Base-by-base conservation (phyloP, 2,888 invertebrate genomes). In the Ornithoptera priamus region DNA sequence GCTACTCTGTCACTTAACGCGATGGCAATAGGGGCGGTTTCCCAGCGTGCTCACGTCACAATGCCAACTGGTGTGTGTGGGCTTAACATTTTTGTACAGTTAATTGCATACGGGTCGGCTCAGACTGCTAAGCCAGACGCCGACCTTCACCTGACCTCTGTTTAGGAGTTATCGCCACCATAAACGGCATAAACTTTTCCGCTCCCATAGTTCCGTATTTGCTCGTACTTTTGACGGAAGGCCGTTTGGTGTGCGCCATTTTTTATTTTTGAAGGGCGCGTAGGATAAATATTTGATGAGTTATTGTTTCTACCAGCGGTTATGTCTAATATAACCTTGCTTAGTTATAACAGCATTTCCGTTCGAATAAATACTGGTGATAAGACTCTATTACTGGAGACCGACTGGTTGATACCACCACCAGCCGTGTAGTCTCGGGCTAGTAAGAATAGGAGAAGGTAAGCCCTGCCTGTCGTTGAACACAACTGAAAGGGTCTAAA, bases 61-160 rank as follows among this genome's bases (percentile, higher is more conserved):
- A 70, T 65, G 68, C 50, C 65, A 71, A 46, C 57, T 53, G 24
- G 24, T 42, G 61, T 64, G 66, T 59, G 70, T 70, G 70, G 70
- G 70, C 59, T 67, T 50, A 67, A 36, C 50, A 66, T 59, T 70
- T 70, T 70, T 70, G 67, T 64, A 46, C 59, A 67, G 63, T 70
- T 70, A 67, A 67, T 71, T 71, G 67, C 67, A 63, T 83, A 80
- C 83, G 82, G 84, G 82, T 73, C 69, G 73, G 75, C 72, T 76
- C 79, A 78, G 83, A 81, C 81, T 81, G 58, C 61, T 68, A 76
- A 80, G 74, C 76, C 76, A 81, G 78, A 79, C 77, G 58, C 7
- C 67, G 73, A 73, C 83, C 84, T 82, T 80, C 78, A 65, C 22
- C 20, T 73, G 80, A 78, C 83, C 83, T 83, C 73, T 72, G 69